Evolutionary conservation across 92 coral and sea anemone genomes (phyloP), one percentile per base, ranked within the genome.

Genomic region (Palythoa heliodiscus): DNA sequence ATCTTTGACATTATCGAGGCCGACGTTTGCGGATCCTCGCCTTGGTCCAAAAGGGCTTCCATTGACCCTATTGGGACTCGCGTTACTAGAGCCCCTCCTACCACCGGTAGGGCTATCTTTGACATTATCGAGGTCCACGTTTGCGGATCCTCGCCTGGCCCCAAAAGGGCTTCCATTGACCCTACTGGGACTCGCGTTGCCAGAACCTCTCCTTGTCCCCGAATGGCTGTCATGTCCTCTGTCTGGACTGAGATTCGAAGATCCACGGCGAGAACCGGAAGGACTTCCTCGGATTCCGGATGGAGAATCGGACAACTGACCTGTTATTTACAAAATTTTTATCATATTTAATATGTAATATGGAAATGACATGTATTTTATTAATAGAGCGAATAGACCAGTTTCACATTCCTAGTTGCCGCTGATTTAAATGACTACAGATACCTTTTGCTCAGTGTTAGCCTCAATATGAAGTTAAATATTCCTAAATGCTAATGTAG

Each of bases 1-100:
- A 43, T 69, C 70, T n/a, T 64, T 15, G 23, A 2, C 23, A 15
- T 19, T 64, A 64, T 23, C 70, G 4, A 19, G 29, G 19, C 29
- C 19, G 5, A 64, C n/a, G 70, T 64, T 61, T 13, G 71, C 71
- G 7, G 71, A 78, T 13, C 83, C 83, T 22, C 83, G 71, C 17
- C 72, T 48, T 12, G 71, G 24, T 35, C 60, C 61, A 14, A 55
- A 74, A 3, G 61, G 61, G 40, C 61, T 55, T 12, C 19, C 61
- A 14, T 6, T 6, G 9, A 67, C 55, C 66, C 53, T 43, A 39
- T 60, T 52, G 5, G 71, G 83, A 47, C 71, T 60, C 1, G 17
- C 71, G 55, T 61, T 61, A 17, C 70, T 37, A 11, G 83, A 78
- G 6, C 83, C 83, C 43, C 83, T 47, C 13, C 58, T 48, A 14